phyloP scores from a whole-genome alignment of 2,888 invertebrate genomes.

The Pachydiplax longipennis region DNA sequence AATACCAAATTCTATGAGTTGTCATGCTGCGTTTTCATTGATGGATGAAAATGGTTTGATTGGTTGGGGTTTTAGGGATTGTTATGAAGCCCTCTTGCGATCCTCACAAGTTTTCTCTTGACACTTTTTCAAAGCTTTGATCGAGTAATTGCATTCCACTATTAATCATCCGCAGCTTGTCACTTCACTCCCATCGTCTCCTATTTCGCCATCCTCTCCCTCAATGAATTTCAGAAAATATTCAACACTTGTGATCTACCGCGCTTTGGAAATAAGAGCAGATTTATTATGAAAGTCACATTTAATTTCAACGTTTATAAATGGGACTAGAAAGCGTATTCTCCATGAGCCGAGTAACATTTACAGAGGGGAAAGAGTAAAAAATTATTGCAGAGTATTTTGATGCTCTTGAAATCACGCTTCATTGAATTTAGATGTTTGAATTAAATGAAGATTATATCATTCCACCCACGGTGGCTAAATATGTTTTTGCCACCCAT shows the following conservation, averaged over 20 bases:
- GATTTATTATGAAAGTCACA: too few species aligned
- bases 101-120: neutral
- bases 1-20: neutral
- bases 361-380: too few species aligned
- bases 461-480: too few species aligned
- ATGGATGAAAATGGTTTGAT: neutral
- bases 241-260: neutral
- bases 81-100: neutral
- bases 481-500: too few species aligned
- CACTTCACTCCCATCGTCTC: neutral
- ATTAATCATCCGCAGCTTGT: conserved; percentile 24
- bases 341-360: too few species aligned
- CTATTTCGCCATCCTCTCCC: neutral
- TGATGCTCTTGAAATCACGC: too few species aligned
- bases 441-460: too few species aligned
- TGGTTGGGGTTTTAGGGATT: neutral
- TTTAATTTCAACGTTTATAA: too few species aligned
- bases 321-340: too few species aligned
- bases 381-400: too few species aligned
- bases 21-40: neutral
- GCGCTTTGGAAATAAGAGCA: too few species aligned
- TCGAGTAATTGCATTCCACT: conserved; percentile 24
- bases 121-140: neutral
- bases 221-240: neutral
- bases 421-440: too few species aligned